Percentiles rank a stretch among this genome's conserved stretches.
Evolutionary conservation across 2,113 vertebrate genomes (phyloP).

Genomic region (Gadus macrocephalus): DNA sequence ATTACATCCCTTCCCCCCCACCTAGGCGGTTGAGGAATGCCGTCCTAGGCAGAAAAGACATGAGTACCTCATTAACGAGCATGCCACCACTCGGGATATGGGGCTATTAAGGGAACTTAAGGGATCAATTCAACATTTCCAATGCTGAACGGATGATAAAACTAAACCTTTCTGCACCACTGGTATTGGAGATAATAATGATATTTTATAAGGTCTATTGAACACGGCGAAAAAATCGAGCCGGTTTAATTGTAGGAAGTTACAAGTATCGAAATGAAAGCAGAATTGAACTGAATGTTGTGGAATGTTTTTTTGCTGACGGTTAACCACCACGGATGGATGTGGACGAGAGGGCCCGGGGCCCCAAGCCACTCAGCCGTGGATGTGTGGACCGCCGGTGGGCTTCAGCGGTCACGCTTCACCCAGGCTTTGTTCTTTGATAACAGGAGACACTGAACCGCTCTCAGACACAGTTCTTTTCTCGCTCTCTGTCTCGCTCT

Average conservation of each 20-base stretch:
- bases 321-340: too few relatives aligned
- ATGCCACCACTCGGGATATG: conserved; percentile 15
- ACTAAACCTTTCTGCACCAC: not conserved
- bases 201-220: not conserved
- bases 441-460: not conserved
- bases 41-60: conserved; percentile 29
- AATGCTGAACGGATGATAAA: conserved; percentile 21
- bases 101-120: conserved; percentile 36
- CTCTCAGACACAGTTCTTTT: too few relatives aligned
- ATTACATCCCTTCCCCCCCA: conserved; percentile 3
- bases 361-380: too few relatives aligned
- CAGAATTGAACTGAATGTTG: too few relatives aligned
- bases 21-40: conserved; percentile 25
- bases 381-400: too few relatives aligned
- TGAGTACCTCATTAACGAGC: conserved; percentile 19
- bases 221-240: not conserved
- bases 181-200: not conserved
- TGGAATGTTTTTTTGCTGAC: too few relatives aligned
- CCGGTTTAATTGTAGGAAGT: not conserved
- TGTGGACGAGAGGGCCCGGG: too few relatives aligned
- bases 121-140: conserved; percentile 39
- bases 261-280: not conserved
- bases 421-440: conserved; percentile 41
- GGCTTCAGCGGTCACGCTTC: conserved; percentile 32
- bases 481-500: too few relatives aligned